phyloP scores from a whole-genome alignment of 2,888 invertebrate genomes.

The Agrochola circellaris region DNA sequence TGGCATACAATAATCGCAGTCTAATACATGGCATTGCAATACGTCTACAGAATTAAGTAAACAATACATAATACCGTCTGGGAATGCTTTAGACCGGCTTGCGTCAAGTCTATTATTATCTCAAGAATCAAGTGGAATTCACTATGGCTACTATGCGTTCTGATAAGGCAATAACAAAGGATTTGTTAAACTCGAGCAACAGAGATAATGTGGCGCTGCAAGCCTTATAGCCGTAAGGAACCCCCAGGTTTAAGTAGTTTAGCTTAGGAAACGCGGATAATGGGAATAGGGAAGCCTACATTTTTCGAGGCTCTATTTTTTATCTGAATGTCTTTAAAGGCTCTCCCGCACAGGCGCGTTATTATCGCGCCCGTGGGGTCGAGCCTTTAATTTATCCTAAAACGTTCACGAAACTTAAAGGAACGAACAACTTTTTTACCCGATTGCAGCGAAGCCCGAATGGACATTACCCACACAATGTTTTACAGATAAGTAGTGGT shows the following conservation, averaged over 20 bases:
- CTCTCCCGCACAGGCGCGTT: no score
- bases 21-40: neutral
- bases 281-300: neutral
- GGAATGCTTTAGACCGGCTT: constrained; percentile 41
- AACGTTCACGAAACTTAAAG: no score
- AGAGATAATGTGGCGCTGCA: constrained; percentile 27
- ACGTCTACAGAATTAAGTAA: constrained; percentile 15
- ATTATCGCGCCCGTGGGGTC: no score
- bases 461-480: no score
- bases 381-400: no score
- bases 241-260: constrained; percentile 16
- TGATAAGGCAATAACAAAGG: constrained; percentile 56
- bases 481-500: no score
- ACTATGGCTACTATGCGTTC: constrained; percentile 31
- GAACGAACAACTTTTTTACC: no score
- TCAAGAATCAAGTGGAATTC: constrained; percentile 55
- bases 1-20: neutral
- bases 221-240: constrained; percentile 30
- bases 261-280: constrained; percentile 9
- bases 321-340: no score
- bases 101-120: constrained; percentile 59
- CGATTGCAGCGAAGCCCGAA: no score
- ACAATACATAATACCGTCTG: constrained; percentile 56
- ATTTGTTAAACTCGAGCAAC: constrained; percentile 43
- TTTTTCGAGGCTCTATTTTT: no score